Evolutionary conservation across 2,888 invertebrate species (phyloP).

Genomic region (Mamestra brassicae): DNA sequence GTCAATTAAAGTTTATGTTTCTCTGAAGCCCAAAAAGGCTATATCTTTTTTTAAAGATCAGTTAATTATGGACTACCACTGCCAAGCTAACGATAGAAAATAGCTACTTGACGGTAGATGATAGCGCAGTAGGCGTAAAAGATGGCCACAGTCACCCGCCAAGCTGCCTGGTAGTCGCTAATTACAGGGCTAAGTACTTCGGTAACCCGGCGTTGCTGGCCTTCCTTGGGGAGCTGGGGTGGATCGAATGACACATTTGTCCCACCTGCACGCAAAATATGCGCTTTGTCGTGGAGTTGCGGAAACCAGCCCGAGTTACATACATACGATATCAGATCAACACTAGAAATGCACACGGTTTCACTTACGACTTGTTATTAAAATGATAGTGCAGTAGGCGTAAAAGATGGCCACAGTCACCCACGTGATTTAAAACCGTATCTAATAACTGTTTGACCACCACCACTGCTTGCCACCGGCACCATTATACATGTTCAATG

Average conservation of each 20-base stretch:
- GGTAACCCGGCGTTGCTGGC: too few species aligned
- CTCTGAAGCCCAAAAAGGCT: background rate
- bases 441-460: constrained; percentile 56
- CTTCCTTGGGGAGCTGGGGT: too few species aligned
- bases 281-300: too few species aligned
- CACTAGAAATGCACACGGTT: constrained; percentile 40
- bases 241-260: too few species aligned
- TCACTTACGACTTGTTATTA: constrained; percentile 55
- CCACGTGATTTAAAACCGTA: constrained; percentile 61
- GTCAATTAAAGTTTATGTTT: background rate
- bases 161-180: too few species aligned
- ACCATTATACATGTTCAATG: constrained; percentile 38
- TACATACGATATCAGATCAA: constrained; percentile 42
- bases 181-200: too few species aligned
- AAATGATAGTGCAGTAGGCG: constrained; percentile 50
- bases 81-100: background rate
- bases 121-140: constrained; percentile 50
- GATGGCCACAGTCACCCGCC: constrained; percentile 51
- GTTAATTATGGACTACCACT: background rate
- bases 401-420: constrained; percentile 46
- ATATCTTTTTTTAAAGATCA: background rate
- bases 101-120: background rate
- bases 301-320: too few species aligned
- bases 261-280: too few species aligned
- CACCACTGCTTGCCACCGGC: constrained; percentile 9